A percentile compares a stretch with the other conserved stretches of the same genome.
Evolutionary conservation across 53 echinoderm and acorn worm species (phyloP).

Genomic region (Hippasteria phrygiana): DNA sequence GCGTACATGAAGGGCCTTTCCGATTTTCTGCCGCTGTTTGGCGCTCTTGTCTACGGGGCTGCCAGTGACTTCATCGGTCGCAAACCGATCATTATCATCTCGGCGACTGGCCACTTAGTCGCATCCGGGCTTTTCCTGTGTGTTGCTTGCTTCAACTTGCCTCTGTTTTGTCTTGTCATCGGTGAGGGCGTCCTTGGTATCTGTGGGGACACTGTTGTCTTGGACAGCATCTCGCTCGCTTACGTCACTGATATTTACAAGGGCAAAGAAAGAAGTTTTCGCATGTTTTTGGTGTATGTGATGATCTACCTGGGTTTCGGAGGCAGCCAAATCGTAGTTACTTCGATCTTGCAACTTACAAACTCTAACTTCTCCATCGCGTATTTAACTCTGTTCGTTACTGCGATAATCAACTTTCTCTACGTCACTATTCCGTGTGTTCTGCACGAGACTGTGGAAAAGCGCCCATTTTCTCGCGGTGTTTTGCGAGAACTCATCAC

Average conservation of each 20-base stretch:
- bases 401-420: slow-evolving; percentile 57
- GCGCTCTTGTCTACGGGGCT: slow-evolving; percentile 47
- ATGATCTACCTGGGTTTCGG: slow-evolving; percentile 65
- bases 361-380: slow-evolving; percentile 33
- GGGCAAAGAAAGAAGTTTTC: slow-evolving; percentile 24
- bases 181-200: slow-evolving; percentile 63
- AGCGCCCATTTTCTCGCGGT: slow-evolving; percentile 25
- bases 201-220: slow-evolving; percentile 59
- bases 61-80: slow-evolving; percentile 73
- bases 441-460: slow-evolving; percentile 48
- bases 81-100: slow-evolving; percentile 63
- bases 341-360: slow-evolving; percentile 54
- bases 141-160: slow-evolving; percentile 50
- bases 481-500: slow-evolving; percentile 35
- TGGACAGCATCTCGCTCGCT: slow-evolving; percentile 27
- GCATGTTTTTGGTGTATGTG: slow-evolving; percentile 42
- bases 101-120: slow-evolving; percentile 52
- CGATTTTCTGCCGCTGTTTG: slow-evolving; percentile 51
- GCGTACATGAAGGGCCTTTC: slow-evolving; percentile 69
- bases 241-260: slow-evolving; percentile 61
- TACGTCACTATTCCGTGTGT: slow-evolving; percentile 55
- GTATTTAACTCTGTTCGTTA: background rate
- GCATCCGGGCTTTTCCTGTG: slow-evolving; percentile 58
- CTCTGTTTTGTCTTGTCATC: slow-evolving; percentile 19
- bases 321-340: slow-evolving; percentile 54